These are phyloP conservation scores for Dascillus cervinus DNA, from an alignment of 2,888 invertebrate species.

Conservation along the genomic window DNA sequence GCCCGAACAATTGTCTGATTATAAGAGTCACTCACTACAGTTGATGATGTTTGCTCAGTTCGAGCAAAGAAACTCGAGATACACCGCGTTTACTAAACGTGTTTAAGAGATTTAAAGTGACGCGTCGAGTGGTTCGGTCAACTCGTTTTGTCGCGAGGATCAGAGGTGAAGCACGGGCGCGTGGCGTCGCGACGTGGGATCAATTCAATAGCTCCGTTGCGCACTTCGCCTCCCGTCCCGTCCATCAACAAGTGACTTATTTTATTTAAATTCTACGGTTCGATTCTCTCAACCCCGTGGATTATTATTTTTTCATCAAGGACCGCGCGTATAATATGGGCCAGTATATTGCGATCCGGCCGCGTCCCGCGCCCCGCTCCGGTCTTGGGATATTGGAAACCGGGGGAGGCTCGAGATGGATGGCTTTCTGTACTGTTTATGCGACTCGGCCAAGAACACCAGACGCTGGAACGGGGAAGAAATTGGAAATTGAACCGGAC, in stretches of 20 bases:
- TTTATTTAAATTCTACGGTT: too few species aligned
- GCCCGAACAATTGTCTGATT: conserved; percentile 21
- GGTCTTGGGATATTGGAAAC: conserved; percentile 30
- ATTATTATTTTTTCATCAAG: conserved; percentile 37
- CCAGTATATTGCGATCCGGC: conserved; percentile 34
- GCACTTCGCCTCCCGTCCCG: too few species aligned
- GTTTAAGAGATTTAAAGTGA: conserved; percentile 22
- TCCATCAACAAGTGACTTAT: too few species aligned
- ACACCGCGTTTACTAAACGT: conserved; percentile 16
- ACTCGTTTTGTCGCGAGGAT: conserved; percentile 8
- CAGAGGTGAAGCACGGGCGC: conserved; percentile 4
- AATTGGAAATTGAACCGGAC: conserved; percentile 20
- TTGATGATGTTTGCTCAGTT: conserved; percentile 18
- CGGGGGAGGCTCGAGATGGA: conserved; percentile 33
- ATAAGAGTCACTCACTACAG: conserved; percentile 14
- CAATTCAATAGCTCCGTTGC: too few species aligned
- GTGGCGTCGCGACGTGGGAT: conserved; percentile 8
- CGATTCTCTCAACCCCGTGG: conserved; percentile 17
- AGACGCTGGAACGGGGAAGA: conserved; percentile 24
- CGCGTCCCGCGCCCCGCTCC: conserved; percentile 18
- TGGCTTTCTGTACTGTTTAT: conserved; percentile 38
- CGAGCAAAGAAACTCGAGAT: conserved; percentile 11
- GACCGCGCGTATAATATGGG: conserved; percentile 32
- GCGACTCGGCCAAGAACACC: conserved; percentile 28
- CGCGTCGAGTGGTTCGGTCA: conserved; percentile 20